Evolutionary conservation across 2,888 invertebrate genomes (phyloP), one percentile per base, ranked within the genome.

Genomic region (Caenorhabditis sp.): DNA sequence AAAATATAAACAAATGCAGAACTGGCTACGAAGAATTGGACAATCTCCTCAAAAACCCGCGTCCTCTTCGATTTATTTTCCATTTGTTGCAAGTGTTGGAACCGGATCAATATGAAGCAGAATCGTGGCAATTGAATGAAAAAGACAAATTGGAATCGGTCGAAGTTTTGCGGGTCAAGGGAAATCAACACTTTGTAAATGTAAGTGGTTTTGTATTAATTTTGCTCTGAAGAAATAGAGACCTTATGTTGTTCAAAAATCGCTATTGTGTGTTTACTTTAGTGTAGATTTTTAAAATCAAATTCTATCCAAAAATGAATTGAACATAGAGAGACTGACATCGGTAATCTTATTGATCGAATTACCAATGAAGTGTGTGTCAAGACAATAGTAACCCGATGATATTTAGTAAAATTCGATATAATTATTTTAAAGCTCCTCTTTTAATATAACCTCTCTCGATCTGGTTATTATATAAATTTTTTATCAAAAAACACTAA

Each of bases 11-110:
- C 2, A 26, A 58, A 43, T 80, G 27, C 57, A 85, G 88, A 12
- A 92, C 95, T 54, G 97, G 97, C 0, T 94, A 95, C 88, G 90
- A 92, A 31, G 97, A 97, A 88, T 90, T 99, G 25, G 95, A 99
- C 89, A 91, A 93, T 10, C 90, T 97, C 31, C 91, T 97, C 70
- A 92, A 92, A 82, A 91, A 81, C 23, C 87, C 88, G 0, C 59
- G 71, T 2, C 84, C 86, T 1, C 73, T 88, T 38, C 74, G 85
- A 2, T 76, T 88, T 62, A 82, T 86, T 7, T 78, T 88, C 58
- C 85, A 88, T 68, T 70, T 88, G 25, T 53, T 84, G 17, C 21
- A 81, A 49, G 84, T 87, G 2, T 61, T 78, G 54, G 80, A 80
- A 76, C 93, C 94, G 12, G 93, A 94, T 80, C 92, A 95, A 76